Conservation (phyloP, 53 echinoderm and acorn worm genomes). For the Echinarachnius parma region DNA sequence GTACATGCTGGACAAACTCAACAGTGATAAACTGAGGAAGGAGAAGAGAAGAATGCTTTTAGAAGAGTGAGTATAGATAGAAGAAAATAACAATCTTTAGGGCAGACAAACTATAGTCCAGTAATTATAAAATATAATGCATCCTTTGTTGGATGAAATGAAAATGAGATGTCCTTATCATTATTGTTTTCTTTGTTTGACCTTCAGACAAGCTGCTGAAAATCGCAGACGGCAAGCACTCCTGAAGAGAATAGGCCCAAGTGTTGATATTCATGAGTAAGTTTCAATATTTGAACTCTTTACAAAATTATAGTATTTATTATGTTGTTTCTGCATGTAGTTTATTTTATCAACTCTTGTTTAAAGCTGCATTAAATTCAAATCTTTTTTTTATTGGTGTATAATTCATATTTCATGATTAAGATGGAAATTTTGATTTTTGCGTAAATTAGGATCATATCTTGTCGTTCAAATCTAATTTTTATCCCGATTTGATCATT, state of each 20-base stretch:
- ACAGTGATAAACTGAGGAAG: constrained; percentile 55
- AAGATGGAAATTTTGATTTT: too few species aligned
- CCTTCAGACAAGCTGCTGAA: constrained; percentile 66
- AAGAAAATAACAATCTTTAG: not conserved
- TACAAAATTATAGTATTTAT: too few species aligned
- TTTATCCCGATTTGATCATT: too few species aligned
- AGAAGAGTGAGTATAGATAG: constrained; percentile 67
- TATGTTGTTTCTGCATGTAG: too few species aligned
- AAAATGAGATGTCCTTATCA: not conserved
- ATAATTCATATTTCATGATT: too few species aligned
- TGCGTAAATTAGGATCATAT: too few species aligned
- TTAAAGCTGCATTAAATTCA: too few species aligned
- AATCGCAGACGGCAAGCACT: constrained; percentile 54
- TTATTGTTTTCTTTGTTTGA: not conserved
- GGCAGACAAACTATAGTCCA: not conserved
- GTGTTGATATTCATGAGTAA: constrained; percentile 93
- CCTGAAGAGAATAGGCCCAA: constrained; percentile 87
- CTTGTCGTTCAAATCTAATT: too few species aligned
- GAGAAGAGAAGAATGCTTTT: constrained; percentile 58
- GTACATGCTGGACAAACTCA: constrained; percentile 66
- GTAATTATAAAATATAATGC: not conserved
- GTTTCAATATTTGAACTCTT: too few species aligned
- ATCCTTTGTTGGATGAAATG: too few species aligned
- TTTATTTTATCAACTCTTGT: too few species aligned
- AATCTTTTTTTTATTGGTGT: too few species aligned